Evolutionary conservation across 2,797 vertebrate genomes (phyloP).

Genomic region (Eupleurogrammus muticus): DNA sequence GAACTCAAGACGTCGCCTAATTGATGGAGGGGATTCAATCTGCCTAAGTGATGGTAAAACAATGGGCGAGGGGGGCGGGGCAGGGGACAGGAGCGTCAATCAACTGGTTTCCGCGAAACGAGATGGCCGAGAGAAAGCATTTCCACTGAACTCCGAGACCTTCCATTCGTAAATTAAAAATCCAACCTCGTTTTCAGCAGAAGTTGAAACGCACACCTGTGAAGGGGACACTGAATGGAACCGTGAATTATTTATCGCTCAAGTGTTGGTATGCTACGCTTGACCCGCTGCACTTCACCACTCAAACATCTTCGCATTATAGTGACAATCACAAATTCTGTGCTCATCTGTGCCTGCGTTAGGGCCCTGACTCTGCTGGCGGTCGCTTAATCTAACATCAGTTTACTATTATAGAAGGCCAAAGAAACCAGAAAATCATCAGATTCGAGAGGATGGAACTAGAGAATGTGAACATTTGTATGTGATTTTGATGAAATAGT

Average conservation of each 20-base stretch:
- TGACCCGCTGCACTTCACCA: not conserved
- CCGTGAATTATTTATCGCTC: constrained; percentile 45
- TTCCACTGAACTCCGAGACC: constrained; percentile 64
- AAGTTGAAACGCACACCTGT: constrained; percentile 61
- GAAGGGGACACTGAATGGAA: constrained; percentile 25
- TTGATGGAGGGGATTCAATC: constrained; percentile 75
- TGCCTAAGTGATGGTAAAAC: constrained; percentile 75
- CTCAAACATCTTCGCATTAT: not conserved
- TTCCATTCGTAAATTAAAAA: constrained; percentile 72
- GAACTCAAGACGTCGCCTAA: constrained; percentile 75
- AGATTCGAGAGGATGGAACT: no score
- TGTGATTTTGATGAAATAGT: no score
- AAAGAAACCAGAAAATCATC: no score
- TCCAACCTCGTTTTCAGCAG: constrained; percentile 44
- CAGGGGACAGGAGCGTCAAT: constrained; percentile 39
- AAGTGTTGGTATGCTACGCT: constrained; percentile 3
- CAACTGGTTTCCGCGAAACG: constrained; percentile 54
- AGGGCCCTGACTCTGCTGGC: no score
- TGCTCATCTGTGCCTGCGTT: not conserved
- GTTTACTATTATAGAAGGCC: no score
- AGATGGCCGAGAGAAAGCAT: constrained; percentile 62
- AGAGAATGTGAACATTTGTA: no score
- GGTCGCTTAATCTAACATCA: no score
- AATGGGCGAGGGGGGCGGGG: constrained; percentile 32
- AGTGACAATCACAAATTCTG: not conserved